These are phyloP conservation scores for Micrastur ruficollis DNA, from an alignment of 2,797 vertebrate genomes.

Conservation along the genomic window DNA sequence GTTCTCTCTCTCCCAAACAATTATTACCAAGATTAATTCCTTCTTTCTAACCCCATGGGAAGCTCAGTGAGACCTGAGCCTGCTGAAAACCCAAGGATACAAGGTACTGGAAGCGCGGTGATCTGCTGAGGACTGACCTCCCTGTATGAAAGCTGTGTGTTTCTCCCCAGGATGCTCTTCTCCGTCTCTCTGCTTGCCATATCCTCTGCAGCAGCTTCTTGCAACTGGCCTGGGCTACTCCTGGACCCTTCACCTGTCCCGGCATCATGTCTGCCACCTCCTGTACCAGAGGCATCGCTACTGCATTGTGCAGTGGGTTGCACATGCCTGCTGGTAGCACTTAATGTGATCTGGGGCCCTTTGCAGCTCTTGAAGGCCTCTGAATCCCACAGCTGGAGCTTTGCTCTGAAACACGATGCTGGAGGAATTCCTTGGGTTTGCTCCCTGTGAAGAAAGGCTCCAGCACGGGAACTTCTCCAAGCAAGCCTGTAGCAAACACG, in stretches of 20 bases:
- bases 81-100: neutral
- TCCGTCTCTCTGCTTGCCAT: neutral
- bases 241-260: neutral
- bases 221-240: neutral
- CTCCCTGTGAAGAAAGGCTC: neutral
- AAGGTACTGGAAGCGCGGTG: neutral
- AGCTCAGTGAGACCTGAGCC: neutral
- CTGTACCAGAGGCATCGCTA: accelerated
- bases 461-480: neutral
- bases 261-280: neutral
- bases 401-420: neutral
- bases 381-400: neutral
- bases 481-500: neutral
- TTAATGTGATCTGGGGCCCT: neutral
- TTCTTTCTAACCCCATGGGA: neutral
- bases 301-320: accelerated
- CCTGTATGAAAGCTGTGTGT: accelerated
- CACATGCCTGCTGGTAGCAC: neutral
- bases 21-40: neutral
- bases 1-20: neutral
- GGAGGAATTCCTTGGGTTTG: neutral
- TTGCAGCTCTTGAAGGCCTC: neutral
- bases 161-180: neutral
- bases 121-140: neutral
- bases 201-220: neutral